These are phyloP conservation scores for Pterobdella sp. DNA, from an alignment of 2,888 invertebrate species.

Conservation along the genomic window DNA sequence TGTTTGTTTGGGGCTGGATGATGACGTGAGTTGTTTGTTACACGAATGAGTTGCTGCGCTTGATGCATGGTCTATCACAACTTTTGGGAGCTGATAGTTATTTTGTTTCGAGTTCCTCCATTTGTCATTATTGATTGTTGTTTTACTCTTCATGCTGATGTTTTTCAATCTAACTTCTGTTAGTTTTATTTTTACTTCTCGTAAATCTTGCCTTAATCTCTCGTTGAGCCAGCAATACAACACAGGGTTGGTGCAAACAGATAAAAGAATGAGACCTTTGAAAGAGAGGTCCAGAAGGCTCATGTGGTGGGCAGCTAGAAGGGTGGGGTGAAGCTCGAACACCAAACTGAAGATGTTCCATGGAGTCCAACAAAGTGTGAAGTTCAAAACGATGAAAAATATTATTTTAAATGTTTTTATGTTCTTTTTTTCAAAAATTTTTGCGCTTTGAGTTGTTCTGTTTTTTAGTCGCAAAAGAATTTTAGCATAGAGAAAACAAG, in stretches of 20 bases:
- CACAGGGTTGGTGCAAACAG: slow-evolving; percentile 49
- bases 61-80: background rate
- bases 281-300: slow-evolving; percentile 44
- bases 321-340: slow-evolving; percentile 41
- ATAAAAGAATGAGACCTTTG: slow-evolving; percentile 47
- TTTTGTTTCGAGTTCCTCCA: background rate
- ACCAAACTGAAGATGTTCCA: slow-evolving; percentile 45
- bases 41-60: background rate
- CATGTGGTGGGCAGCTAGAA: slow-evolving; percentile 42
- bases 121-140: background rate
- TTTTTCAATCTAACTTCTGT: no score
- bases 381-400: slow-evolving; percentile 45
- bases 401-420: slow-evolving; percentile 46
- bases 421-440: background rate
- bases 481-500: slow-evolving; percentile 23
- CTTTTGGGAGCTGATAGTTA: background rate
- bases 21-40: background rate
- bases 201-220: slow-evolving; percentile 46
- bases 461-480: slow-evolving; percentile 21
- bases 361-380: slow-evolving; percentile 48
- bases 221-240: slow-evolving; percentile 51
- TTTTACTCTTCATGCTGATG: background rate
- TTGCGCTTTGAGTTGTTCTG: background rate
- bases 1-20: background rate
- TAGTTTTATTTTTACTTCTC: slow-evolving; percentile 33